Evolutionary conservation across 2,888 invertebrate genomes (phyloP).

Genomic region (Sceliomorpha sp.): DNA sequence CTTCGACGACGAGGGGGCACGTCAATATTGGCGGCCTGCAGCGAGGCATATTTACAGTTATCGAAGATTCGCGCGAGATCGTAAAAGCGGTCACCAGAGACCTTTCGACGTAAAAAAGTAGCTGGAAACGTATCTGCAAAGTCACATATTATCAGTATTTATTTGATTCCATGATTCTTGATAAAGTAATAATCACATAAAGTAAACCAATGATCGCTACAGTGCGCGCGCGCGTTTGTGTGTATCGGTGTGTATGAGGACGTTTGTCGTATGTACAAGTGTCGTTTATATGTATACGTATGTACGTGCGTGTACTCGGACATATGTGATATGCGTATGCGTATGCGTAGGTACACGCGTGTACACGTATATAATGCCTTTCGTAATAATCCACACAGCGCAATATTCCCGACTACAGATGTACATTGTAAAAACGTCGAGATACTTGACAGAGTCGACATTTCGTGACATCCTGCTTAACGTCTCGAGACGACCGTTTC

Average conservation of each 20-base stretch:
- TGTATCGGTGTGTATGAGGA: too few relatives aligned
- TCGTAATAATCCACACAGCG: constrained; percentile 43
- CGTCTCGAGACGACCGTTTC: too few relatives aligned
- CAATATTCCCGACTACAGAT: constrained; percentile 42
- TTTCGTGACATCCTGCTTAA: too few relatives aligned
- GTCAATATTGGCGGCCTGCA: background rate
- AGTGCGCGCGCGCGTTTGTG: constrained; percentile 33
- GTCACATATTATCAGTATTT: constrained; percentile 71
- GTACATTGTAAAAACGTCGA: constrained; percentile 30
- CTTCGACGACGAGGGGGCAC: too few relatives aligned
- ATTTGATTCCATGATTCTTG: constrained; percentile 73
- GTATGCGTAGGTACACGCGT: too few relatives aligned
- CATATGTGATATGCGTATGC: too few relatives aligned
- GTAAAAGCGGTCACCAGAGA: background rate
- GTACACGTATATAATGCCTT: constrained; percentile 56
- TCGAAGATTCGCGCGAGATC: background rate
- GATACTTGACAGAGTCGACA: constrained; percentile 6
- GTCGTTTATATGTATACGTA: constrained; percentile 23
- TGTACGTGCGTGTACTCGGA: too few relatives aligned
- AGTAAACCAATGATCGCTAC: constrained; percentile 74
- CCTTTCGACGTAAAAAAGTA: constrained; percentile 7
- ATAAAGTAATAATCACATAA: constrained; percentile 78
- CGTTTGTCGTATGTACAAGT: constrained; percentile 71
- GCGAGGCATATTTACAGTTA: constrained; percentile 6
- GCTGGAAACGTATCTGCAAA: constrained; percentile 26